phyloP scores from a whole-genome alignment of 1,140 invertebrate genomes.

The Tetramorium parvispinum region DNA sequence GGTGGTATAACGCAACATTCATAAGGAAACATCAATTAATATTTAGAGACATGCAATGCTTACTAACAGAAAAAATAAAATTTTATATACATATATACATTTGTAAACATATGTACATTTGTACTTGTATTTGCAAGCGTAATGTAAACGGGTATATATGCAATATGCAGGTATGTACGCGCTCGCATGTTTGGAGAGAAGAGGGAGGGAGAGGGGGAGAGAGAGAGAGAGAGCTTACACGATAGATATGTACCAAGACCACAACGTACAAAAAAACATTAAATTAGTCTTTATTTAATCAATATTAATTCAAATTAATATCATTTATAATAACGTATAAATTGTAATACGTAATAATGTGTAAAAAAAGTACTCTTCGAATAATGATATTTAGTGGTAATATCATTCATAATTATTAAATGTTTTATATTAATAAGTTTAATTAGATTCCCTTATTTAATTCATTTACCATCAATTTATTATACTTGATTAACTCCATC shows the following conservation, averaged over 20 bases:
- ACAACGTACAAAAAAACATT: not conserved
- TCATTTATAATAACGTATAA: conserved; percentile 1
- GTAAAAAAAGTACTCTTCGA: not conserved
- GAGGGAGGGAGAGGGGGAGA: too few species aligned
- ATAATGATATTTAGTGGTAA: not conserved
- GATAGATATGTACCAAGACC: not conserved
- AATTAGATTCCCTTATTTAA: conserved; percentile 28
- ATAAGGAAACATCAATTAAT: not conserved
- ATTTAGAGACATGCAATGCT: not conserved
- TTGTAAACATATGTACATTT: not conserved
- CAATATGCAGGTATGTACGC: too few species aligned
- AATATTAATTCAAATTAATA: not conserved
- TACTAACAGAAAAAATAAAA: not conserved
- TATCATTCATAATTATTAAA: conserved; percentile 28
- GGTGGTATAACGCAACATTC: not conserved
- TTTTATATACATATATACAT: not conserved
- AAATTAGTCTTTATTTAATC: not conserved
- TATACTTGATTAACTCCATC: conserved; percentile 19
- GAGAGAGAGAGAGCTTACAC: not conserved
- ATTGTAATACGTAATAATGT: conserved; percentile 2
- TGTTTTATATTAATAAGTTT: not conserved
- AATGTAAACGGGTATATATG: too few species aligned
- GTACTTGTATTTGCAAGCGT: too few species aligned
- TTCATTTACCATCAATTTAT: conserved; percentile 30
- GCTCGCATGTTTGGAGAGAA: too few species aligned